phyloP scores from a whole-genome alignment of 1,140 invertebrate genomes.

The Gryon sp. region DNA sequence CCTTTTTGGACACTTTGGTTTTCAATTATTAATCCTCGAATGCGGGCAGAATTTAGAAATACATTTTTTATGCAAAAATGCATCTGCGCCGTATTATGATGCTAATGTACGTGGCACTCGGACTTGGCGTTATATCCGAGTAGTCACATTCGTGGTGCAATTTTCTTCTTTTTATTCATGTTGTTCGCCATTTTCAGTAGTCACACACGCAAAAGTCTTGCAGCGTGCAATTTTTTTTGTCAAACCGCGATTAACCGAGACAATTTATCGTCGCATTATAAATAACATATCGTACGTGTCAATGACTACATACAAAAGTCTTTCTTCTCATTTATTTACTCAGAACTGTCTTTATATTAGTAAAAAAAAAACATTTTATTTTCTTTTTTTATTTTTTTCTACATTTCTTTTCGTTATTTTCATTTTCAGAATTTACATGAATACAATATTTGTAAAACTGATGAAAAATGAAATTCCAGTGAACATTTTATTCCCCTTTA shows the following conservation, averaged over 20 bases:
- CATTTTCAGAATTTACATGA: too few species aligned
- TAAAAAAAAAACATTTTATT: too few species aligned
- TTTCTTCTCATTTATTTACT: too few species aligned
- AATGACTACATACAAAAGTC: slow-evolving; percentile 34
- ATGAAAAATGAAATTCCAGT: too few species aligned
- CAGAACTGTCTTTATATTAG: too few species aligned
- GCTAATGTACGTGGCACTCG: slow-evolving; percentile 11
- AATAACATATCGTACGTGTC: slow-evolving; percentile 15
- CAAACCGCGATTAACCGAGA: slow-evolving; percentile 18
- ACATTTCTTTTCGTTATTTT: too few species aligned
- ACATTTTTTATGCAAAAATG: slow-evolving; percentile 26
- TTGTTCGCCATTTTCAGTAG: slow-evolving; percentile 15
- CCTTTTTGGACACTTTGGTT: slow-evolving; percentile 1
- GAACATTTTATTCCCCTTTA: too few species aligned
- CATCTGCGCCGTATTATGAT: slow-evolving; percentile 11
- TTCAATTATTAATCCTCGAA: slow-evolving; percentile 17
- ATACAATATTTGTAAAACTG: too few species aligned
- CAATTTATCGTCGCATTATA: slow-evolving; percentile 40
- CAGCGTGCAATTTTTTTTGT: too few species aligned
- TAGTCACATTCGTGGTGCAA: slow-evolving; percentile 22
- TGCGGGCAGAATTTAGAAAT: too few species aligned
- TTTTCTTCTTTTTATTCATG: slow-evolving; percentile 27
- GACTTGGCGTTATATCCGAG: slow-evolving; percentile 22
- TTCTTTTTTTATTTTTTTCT: too few species aligned
- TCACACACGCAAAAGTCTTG: too few species aligned